These are phyloP conservation scores for Habropoda laboriosa DNA, from an alignment of 1,140 invertebrate species.

Conservation along the genomic window DNA sequence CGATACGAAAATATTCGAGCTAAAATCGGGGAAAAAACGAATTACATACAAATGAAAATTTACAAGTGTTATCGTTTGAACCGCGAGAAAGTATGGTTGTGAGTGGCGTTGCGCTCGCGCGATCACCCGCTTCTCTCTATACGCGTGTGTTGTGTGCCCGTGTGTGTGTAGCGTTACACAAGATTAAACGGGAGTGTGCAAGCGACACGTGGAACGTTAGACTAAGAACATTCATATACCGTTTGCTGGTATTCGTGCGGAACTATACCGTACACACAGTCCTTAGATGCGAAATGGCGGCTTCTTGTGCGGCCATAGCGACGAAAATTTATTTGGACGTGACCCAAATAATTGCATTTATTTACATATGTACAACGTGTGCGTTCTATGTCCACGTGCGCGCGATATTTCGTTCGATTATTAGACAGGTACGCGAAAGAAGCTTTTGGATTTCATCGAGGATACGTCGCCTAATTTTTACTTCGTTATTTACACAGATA, in stretches of 20 bases:
- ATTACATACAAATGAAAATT: slow-evolving; percentile 12
- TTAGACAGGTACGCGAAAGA: accelerated
- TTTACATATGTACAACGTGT: not conserved
- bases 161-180: slow-evolving; percentile 8
- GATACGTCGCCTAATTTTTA: too few relatives aligned
- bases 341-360: slow-evolving; percentile 28
- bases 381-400: not conserved
- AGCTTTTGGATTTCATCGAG: too few relatives aligned
- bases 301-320: not conserved
- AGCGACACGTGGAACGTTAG: slow-evolving; percentile 60
- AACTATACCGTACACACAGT: slow-evolving; percentile 18
- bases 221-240: slow-evolving; percentile 27
- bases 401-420: not conserved
- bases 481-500: not conserved
- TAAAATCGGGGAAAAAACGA: not conserved
- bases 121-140: not conserved
- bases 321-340: not conserved
- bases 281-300: slow-evolving; percentile 29
- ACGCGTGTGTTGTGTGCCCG: too few relatives aligned
- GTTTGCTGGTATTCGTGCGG: slow-evolving; percentile 38
- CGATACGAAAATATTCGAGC: slow-evolving; percentile 7
- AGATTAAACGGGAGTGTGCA: slow-evolving; percentile 41
- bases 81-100: not conserved
- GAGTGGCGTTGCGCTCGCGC: not conserved
- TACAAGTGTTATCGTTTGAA: slow-evolving; percentile 18